These are phyloP conservation scores for Gavialis gangeticus DNA, from an alignment of 2,113 vertebrate genomes.

Conservation along the genomic window DNA sequence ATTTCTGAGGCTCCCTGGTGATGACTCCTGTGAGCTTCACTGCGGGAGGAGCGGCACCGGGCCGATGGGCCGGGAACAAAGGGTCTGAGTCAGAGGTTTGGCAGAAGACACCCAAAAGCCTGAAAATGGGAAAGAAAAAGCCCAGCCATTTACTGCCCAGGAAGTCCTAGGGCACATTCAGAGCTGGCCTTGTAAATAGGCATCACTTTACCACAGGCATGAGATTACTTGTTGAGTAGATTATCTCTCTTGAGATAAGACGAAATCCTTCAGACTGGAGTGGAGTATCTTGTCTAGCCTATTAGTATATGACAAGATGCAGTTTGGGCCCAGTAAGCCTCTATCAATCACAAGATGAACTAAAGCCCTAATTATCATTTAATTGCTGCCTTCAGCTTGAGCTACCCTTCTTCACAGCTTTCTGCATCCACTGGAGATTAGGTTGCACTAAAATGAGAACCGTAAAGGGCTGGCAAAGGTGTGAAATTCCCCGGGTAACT, in stretches of 20 bases:
- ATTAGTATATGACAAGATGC: conserved; percentile 82
- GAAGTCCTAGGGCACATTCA: conserved; percentile 1
- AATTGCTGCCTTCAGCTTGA: conserved; percentile 83
- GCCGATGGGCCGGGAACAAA: fast-evolving
- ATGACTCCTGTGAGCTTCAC: background rate
- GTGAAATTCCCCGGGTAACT: conserved; percentile 67
- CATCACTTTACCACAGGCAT: conserved; percentile 69
- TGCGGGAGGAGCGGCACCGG: background rate
- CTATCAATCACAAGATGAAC: conserved; percentile 90
- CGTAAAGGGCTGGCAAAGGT: conserved; percentile 68
- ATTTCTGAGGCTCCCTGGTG: fast-evolving
- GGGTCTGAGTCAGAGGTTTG: background rate
- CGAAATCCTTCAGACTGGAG: conserved; percentile 80
- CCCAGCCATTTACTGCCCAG: background rate
- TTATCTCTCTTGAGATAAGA: conserved; percentile 84
- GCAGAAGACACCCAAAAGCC: background rate
- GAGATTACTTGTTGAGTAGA: conserved; percentile 83
- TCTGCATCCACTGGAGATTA: conserved; percentile 71
- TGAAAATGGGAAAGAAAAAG: background rate
- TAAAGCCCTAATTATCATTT: conserved; percentile 87
- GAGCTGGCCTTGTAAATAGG: conserved; percentile 45
- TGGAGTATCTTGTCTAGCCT: conserved; percentile 80
- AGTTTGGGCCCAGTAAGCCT: conserved; percentile 80
- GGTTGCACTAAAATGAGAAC: conserved; percentile 68
- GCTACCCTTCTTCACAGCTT: conserved; percentile 69